Evolutionary conservation across 2,113 vertebrate genomes (phyloP).

Genomic region (Cervus canadensis): DNA sequence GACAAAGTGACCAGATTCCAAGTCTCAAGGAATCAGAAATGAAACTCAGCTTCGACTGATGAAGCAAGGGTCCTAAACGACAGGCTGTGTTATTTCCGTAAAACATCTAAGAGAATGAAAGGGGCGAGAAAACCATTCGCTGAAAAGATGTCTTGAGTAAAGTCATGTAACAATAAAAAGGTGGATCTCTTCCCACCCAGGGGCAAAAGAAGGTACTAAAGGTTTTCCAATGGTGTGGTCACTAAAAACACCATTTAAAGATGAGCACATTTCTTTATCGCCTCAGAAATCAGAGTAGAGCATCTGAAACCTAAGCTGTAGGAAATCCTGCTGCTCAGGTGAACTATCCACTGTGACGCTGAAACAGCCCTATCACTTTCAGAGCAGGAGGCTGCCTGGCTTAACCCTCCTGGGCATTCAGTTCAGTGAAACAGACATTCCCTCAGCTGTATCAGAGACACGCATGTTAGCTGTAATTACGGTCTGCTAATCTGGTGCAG

Average conservation of each 20-base stretch:
- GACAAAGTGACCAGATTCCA: not conserved
- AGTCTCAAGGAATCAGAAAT: not conserved
- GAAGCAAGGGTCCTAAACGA: not conserved
- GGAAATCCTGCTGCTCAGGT: constrained; percentile 55
- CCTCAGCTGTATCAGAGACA: constrained; percentile 35
- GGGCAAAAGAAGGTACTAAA: not conserved
- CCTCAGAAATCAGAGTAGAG: constrained; percentile 58
- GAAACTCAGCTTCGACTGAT: not conserved
- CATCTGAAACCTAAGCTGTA: constrained; percentile 49
- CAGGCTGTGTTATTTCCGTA: not conserved
- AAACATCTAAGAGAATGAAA: not conserved
- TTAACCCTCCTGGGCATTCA: constrained; percentile 25
- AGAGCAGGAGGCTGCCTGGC: constrained; percentile 32
- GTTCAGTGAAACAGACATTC: constrained; percentile 16
- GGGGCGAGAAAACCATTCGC: not conserved
- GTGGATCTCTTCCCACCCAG: not conserved
- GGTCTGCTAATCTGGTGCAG: constrained; percentile 15
- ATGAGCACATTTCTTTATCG: constrained; percentile 48
- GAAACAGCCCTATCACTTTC: not conserved
- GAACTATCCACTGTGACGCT: not conserved
- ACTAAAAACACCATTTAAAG: not conserved
- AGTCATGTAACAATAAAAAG: not conserved
- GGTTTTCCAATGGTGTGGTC: not conserved
- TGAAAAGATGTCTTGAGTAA: not conserved
- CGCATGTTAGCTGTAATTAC: constrained; percentile 58